phyloP scores from a whole-genome alignment of 1,140 invertebrate species.

The Drosophila kanapiae region DNA sequence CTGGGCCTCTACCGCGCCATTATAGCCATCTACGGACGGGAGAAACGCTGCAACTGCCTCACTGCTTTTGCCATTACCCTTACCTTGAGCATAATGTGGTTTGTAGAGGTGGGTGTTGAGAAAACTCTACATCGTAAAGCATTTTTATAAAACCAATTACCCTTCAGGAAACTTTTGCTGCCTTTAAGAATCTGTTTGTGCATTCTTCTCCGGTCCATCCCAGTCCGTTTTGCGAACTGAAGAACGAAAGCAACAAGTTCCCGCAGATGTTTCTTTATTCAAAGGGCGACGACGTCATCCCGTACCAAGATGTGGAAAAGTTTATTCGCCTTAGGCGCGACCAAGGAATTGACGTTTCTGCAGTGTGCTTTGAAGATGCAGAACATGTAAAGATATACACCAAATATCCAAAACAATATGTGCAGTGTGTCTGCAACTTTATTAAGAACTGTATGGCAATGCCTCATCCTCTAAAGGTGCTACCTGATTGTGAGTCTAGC shows the following conservation, averaged over 20 bases:
- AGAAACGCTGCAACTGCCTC: slow-evolving; percentile 86
- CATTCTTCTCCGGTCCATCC: slow-evolving; percentile 74
- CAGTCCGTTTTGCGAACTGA: slow-evolving; percentile 86
- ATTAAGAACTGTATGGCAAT: slow-evolving; percentile 87
- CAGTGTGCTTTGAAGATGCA: slow-evolving; percentile 89
- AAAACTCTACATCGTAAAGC: neutral
- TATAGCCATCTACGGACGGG: slow-evolving; percentile 87
- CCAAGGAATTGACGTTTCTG: slow-evolving; percentile 87
- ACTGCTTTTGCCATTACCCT: slow-evolving; percentile 87
- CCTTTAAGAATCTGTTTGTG: slow-evolving; percentile 78
- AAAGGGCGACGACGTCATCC: slow-evolving; percentile 88
- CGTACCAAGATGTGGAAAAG: slow-evolving; percentile 88
- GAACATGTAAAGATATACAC: slow-evolving; percentile 90
- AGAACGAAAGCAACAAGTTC: slow-evolving; percentile 86
- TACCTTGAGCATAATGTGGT: slow-evolving; percentile 87
- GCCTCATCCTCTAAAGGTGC: slow-evolving; percentile 27
- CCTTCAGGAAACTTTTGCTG: slow-evolving; percentile 73
- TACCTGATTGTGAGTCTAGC: neutral
- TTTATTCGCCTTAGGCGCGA: slow-evolving; percentile 87
- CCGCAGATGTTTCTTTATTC: slow-evolving; percentile 92
- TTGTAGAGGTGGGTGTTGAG: slow-evolving; percentile 85
- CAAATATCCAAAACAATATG: slow-evolving; percentile 88
- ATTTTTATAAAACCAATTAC: neutral
- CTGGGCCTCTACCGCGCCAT: slow-evolving; percentile 87
- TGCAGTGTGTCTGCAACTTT: slow-evolving; percentile 88